Evolutionary conservation across 2,113 vertebrate species (phyloP).

Genomic region (Caloenas nicobarica): DNA sequence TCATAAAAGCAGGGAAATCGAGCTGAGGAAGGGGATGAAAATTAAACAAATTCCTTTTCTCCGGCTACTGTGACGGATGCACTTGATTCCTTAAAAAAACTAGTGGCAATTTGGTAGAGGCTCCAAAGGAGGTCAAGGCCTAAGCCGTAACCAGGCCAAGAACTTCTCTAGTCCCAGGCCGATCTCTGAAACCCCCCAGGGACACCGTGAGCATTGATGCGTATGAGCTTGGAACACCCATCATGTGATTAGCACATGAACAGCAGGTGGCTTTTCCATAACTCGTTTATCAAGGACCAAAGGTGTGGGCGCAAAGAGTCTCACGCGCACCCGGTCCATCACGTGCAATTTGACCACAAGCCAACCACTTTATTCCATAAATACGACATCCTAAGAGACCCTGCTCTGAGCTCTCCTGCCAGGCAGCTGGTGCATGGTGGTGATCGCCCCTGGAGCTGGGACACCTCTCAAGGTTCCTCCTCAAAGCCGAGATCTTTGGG

Average conservation of each 20-base stretch:
- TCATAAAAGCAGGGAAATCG: background rate
- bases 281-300: background rate
- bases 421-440: background rate
- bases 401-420: accelerated
- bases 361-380: background rate
- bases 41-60: background rate
- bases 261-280: background rate
- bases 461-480: background rate
- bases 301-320: background rate
- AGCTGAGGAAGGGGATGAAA: background rate
- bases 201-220: accelerated
- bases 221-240: background rate
- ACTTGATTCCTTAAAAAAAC: background rate
- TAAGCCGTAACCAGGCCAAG: accelerated
- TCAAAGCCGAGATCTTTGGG: background rate
- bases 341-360: no score
- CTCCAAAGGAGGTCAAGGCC: background rate
- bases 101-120: accelerated
- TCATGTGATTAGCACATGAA: background rate
- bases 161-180: background rate
- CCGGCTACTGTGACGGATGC: background rate
- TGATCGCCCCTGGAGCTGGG: background rate
- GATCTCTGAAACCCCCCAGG: background rate
- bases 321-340: accelerated
- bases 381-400: background rate